Evolutionary conservation across 2,113 vertebrate species (phyloP).

Genomic region (Tursiops truncatus): DNA sequence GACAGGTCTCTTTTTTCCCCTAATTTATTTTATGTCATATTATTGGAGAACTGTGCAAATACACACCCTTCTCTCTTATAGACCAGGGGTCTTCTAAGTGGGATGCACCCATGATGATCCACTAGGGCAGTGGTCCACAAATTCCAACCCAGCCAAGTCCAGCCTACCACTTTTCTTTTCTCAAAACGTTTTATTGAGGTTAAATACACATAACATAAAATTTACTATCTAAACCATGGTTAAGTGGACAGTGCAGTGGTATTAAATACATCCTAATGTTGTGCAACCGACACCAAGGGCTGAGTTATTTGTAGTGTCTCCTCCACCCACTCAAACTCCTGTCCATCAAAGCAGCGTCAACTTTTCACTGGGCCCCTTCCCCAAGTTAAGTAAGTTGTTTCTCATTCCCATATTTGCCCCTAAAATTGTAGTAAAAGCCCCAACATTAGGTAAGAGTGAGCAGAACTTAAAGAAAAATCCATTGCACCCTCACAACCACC

Average conservation of each 20-base stretch:
- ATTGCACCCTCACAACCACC: not conserved
- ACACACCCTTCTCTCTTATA: not conserved
- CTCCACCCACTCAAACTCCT: not conserved
- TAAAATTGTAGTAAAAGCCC: not conserved
- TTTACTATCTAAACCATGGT: not conserved
- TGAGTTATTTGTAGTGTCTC: not conserved
- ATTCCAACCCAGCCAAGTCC: not conserved
- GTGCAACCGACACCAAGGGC: not conserved
- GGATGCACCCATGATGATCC: not conserved
- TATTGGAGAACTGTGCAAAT: not conserved
- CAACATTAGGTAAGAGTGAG: not conserved
- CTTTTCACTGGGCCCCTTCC: not conserved
- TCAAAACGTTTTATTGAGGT: not conserved
- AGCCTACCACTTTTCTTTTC: not conserved
- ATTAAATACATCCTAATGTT: not conserved
- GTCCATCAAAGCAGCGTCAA: not conserved
- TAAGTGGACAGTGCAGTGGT: not conserved
- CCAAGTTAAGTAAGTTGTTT: not conserved
- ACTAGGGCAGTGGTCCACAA: not conserved
- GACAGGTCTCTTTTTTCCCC: not conserved
- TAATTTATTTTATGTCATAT: not conserved
- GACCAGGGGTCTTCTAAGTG: not conserved
- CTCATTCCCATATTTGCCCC: not conserved
- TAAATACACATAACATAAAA: not conserved
- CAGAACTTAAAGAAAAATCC: constrained; percentile 4